Conservation (phyloP, 2,113 vertebrate genomes). For the Saguinus imperator region DNA sequence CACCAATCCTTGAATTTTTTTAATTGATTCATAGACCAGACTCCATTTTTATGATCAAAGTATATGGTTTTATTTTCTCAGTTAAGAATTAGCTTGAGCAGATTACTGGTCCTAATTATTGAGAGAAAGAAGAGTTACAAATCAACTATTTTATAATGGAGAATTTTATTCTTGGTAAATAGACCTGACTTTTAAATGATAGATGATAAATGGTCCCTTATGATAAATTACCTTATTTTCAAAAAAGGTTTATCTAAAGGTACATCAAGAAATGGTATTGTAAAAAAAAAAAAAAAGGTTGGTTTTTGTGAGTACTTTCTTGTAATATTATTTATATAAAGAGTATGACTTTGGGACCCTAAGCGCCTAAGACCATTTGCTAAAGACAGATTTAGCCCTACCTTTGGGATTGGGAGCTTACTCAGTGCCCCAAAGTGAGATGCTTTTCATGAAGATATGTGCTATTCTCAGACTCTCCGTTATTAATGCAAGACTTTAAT, state of each 20-base stretch:
- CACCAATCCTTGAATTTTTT: background rate
- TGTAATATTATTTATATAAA: background rate
- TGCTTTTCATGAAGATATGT: background rate
- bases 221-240: background rate
- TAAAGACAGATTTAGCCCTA: background rate
- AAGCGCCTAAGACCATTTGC: background rate
- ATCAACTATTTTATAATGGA: background rate
- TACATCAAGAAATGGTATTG: background rate
- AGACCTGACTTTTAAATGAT: background rate
- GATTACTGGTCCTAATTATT: background rate
- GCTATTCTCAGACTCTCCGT: background rate
- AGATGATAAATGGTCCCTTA: background rate
- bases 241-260: background rate
- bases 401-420: background rate
- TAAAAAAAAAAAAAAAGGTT: background rate
- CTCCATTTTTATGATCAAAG: conserved; percentile 22
- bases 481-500: background rate
- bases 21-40: background rate
- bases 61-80: conserved; percentile 24
- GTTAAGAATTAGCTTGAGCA: background rate
- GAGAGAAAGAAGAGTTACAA: conserved; percentile 19
- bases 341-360: background rate
- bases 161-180: conserved; percentile 14
- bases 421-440: background rate
- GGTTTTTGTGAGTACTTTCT: conserved; percentile 14